A percentile compares a stretch with the other conserved stretches of the same genome.
These are phyloP conservation scores for Arrhopalites spinosus DNA, from an alignment of 2,888 invertebrate genomes.

Conservation along the genomic window DNA sequence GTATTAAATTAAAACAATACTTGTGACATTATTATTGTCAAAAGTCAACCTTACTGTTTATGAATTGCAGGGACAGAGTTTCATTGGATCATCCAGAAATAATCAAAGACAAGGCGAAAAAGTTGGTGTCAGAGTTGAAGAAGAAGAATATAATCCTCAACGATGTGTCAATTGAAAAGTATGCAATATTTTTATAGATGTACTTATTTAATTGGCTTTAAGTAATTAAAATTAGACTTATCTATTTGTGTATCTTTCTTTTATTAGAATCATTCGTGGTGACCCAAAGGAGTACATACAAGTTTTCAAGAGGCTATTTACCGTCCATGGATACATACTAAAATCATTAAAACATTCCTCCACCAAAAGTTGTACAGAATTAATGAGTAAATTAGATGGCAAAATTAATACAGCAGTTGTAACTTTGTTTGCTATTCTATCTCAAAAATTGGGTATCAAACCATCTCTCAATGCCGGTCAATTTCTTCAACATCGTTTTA, in stretches of 20 bases:
- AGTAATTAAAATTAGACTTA: not conserved
- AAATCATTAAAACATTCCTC: not conserved
- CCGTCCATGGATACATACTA: not conserved
- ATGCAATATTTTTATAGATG: not conserved
- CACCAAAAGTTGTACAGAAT: not conserved
- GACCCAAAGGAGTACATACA: not conserved
- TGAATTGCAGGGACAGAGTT: not conserved
- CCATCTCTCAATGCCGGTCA: not conserved
- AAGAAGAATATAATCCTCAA: not conserved
- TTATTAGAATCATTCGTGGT: not conserved
- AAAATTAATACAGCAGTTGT: not conserved
- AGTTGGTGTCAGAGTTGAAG: not conserved
- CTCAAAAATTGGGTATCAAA: not conserved
- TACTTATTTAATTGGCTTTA: not conserved
- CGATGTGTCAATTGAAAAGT: constrained; percentile 8
- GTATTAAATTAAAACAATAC: too few species aligned
- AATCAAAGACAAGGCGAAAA: constrained; percentile 13
- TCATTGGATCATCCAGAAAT: constrained; percentile 7
- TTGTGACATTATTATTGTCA: too few species aligned
- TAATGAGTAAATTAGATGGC: not conserved
- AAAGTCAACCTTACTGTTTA: too few species aligned
- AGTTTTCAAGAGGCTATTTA: not conserved
- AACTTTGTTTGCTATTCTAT: not conserved
- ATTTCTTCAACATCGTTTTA: constrained; percentile 5
- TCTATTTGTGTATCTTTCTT: not conserved